These are phyloP conservation scores for Glaucomys volans DNA, from an alignment of 2,113 vertebrate genomes.

Conservation along the genomic window DNA sequence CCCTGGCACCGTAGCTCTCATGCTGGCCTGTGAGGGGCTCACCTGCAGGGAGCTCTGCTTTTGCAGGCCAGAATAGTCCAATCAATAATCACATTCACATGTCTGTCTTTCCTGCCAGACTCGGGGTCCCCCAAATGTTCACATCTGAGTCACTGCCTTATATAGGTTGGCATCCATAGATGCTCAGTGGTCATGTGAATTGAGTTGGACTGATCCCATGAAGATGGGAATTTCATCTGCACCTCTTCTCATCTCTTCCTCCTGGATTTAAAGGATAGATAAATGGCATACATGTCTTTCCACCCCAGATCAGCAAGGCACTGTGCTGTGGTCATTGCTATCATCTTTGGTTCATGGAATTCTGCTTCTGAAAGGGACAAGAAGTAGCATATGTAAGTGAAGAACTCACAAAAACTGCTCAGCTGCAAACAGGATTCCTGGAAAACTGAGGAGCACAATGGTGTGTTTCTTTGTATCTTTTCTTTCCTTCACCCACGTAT, in stretches of 20 bases:
- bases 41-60: not conserved
- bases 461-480: not conserved
- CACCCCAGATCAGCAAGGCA: not conserved
- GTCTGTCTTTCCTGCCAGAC: not conserved
- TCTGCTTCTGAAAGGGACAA: not conserved
- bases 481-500: not conserved
- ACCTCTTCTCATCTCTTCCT: not conserved
- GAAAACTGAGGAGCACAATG: not conserved
- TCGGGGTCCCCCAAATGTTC: not conserved
- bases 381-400: not conserved
- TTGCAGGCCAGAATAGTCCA: not conserved
- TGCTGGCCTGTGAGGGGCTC: not conserved
- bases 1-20: not conserved
- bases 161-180: not conserved
- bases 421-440: not conserved
- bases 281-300: not conserved
- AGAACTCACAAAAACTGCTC: conserved; percentile 22
- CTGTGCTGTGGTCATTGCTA: not conserved
- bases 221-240: not conserved
- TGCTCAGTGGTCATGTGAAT: not conserved
- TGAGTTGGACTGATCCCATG: not conserved
- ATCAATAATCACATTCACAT: not conserved
- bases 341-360: not conserved
- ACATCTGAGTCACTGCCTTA: not conserved
- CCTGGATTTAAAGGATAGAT: not conserved